phyloP scores from a whole-genome alignment of 2,113 vertebrate species.

The Syngnathus typhle region DNA sequence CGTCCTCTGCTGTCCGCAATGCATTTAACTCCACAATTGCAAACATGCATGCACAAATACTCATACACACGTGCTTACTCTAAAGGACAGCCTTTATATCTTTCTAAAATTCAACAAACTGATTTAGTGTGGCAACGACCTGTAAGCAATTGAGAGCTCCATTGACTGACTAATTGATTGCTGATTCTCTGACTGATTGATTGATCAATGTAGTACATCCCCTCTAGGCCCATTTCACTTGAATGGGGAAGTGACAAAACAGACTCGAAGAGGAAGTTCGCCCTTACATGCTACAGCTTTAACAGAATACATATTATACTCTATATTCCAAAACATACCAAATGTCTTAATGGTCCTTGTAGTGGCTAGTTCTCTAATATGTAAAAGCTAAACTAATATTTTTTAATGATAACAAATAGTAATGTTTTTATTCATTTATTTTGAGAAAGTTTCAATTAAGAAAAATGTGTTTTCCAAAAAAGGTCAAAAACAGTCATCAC shows the following conservation, averaged over 20 bases:
- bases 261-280: background rate
- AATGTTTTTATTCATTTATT: too few species aligned
- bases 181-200: background rate
- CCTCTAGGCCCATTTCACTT: background rate
- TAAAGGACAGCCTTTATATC: background rate
- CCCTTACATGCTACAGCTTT: background rate
- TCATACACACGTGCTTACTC: background rate
- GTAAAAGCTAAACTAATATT: too few species aligned
- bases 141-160: background rate
- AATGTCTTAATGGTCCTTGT: background rate
- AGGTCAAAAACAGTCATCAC: too few species aligned
- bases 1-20: constrained; percentile 34
- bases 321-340: too few species aligned
- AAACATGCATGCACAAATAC: background rate
- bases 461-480: too few species aligned
- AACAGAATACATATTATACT: too few species aligned
- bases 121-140: background rate
- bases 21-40: constrained; percentile 10
- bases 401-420: too few species aligned
- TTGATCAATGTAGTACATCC: background rate
- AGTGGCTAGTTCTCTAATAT: too few species aligned
- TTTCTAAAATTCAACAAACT: background rate
- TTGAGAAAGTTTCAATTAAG: too few species aligned
- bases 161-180: background rate
- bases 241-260: background rate